phyloP scores from a whole-genome alignment of 2,113 vertebrate species.

The Daboia siamensis region DNA sequence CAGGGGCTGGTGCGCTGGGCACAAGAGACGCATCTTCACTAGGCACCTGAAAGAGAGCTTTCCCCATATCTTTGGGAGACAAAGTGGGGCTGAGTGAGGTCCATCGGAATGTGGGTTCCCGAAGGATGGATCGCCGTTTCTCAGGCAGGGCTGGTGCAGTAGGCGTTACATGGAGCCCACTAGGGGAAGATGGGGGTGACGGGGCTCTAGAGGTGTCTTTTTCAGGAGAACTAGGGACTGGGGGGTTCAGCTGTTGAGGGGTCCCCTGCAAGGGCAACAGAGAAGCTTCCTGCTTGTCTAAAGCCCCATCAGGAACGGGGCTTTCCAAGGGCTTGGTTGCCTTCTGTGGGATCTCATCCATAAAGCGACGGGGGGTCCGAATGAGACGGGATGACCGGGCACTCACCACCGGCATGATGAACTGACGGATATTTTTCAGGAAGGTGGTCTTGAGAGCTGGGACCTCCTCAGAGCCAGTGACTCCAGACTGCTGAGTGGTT shows the following conservation, averaged over 20 bases:
- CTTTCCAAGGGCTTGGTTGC: constrained; percentile 37
- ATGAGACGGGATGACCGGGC: constrained; percentile 87
- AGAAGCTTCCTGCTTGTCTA: constrained; percentile 27
- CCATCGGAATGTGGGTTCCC: constrained; percentile 86
- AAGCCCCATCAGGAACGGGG: neutral
- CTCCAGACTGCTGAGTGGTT: constrained; percentile 44
- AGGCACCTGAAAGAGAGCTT: constrained; percentile 47
- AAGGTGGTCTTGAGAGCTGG: constrained; percentile 74
- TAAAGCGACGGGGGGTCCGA: constrained; percentile 87
- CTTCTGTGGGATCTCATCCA: constrained; percentile 78
- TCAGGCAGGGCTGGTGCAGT: constrained; percentile 61
- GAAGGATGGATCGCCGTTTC: constrained; percentile 75
- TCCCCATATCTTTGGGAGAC: constrained; percentile 47
- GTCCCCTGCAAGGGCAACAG: neutral
- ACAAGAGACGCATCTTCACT: constrained; percentile 14
- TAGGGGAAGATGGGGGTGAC: constrained; percentile 44
- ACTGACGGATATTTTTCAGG: constrained; percentile 86
- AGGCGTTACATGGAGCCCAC: constrained; percentile 42
- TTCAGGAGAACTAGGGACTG: neutral
- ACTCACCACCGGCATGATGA: constrained; percentile 89
- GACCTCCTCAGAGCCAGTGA: constrained; percentile 38
- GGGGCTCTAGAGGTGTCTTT: neutral
- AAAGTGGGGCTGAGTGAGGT: constrained; percentile 69
- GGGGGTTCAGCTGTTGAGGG: neutral
- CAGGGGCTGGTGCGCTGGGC: constrained; percentile 16